These are phyloP conservation scores for Ibycter americanus DNA, from an alignment of 2,797 vertebrate species.

Conservation along the genomic window DNA sequence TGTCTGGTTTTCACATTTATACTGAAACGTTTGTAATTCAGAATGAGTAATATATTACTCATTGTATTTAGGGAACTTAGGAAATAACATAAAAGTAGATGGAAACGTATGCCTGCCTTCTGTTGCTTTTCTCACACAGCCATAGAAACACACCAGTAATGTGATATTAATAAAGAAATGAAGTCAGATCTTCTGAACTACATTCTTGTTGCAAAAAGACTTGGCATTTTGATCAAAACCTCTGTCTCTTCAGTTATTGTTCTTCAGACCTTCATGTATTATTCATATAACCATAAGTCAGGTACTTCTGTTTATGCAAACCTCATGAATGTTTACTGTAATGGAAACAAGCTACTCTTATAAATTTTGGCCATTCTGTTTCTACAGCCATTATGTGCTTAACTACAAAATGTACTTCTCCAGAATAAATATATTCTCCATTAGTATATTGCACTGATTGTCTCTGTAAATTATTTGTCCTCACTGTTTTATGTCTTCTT, in stretches of 20 bases:
- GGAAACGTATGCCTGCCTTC: not conserved
- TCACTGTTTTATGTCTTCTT: not conserved
- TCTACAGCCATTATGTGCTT: not conserved
- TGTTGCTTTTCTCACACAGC: not conserved
- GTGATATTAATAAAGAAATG: not conserved
- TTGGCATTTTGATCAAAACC: not conserved
- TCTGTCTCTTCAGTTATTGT: not conserved
- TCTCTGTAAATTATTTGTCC: not conserved
- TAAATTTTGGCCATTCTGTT: not conserved
- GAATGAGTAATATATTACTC: not conserved
- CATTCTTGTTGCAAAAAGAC: not conserved
- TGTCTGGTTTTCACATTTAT: not conserved
- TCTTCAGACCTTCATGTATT: not conserved
- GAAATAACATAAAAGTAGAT: not conserved
- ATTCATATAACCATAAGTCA: not conserved
- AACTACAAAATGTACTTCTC: not conserved
- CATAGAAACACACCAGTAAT: not conserved
- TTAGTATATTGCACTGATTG: not conserved
- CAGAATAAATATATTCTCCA: not conserved
- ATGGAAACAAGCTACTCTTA: not conserved
- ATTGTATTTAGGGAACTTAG: not conserved
- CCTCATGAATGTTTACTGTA: not conserved
- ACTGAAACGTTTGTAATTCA: not conserved
- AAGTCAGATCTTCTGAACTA: not conserved
- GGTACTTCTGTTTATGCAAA: not conserved